phyloP scores from a whole-genome alignment of 1,140 invertebrate genomes.

The Rhopalosiphum maidis region DNA sequence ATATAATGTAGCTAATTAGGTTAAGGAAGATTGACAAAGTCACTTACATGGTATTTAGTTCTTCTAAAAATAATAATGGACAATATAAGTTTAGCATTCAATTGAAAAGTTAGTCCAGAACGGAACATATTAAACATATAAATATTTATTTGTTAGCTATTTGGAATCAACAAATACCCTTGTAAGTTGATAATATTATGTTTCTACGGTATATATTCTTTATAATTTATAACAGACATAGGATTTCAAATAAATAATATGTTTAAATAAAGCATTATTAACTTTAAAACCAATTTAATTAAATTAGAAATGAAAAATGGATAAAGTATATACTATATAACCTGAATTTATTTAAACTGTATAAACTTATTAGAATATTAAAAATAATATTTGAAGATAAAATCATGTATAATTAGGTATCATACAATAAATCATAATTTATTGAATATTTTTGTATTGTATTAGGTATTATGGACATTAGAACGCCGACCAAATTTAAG shows the following conservation, averaged over 20 bases:
- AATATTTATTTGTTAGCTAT: neutral
- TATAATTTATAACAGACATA: neutral
- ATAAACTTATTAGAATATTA: too few relatives aligned
- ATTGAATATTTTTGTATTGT: neutral
- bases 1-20: neutral
- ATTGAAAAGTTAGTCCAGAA: neutral
- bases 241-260: neutral
- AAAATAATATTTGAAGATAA: neutral
- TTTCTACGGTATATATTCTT: neutral
- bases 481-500: neutral
- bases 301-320: neutral
- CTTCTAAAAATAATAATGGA: slow-evolving; percentile 4
- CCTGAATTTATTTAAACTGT: neutral
- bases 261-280: neutral
- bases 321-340: neutral
- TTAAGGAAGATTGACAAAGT: neutral
- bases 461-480: neutral
- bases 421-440: neutral
- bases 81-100: neutral
- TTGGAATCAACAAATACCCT: neutral
- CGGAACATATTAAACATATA: neutral
- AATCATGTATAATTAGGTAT: neutral
- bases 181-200: neutral
- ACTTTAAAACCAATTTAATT: neutral
- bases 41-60: slow-evolving; percentile 18